Evolutionary conservation across 2,888 invertebrate species (phyloP).

Genomic region (Dinocampus coccinellae): DNA sequence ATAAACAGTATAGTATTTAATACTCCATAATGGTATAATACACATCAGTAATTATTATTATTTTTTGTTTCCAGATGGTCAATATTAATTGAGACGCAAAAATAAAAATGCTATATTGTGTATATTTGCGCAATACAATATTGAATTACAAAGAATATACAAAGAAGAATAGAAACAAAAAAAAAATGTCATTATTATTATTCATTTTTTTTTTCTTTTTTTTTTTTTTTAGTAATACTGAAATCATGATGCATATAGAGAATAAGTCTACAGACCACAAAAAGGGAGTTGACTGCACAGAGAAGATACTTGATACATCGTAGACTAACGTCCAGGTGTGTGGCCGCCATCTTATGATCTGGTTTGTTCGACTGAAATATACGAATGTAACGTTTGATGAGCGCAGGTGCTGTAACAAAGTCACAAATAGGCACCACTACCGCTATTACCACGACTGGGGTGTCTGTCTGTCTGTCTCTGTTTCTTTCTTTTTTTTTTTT

Average conservation of each 20-base stretch:
- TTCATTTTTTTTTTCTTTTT: neutral
- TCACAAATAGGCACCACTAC: neutral
- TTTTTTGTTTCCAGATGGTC: neutral
- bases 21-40: too few species aligned
- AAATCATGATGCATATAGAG: neutral
- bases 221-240: neutral
- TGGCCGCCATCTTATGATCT: constrained; percentile 59
- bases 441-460: neutral
- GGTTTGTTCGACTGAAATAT: constrained; percentile 33
- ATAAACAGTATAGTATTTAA: neutral
- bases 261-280: constrained; percentile 72
- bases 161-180: neutral
- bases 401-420: neutral
- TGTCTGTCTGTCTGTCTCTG: too few species aligned
- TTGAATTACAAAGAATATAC: too few species aligned
- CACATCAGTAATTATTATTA: too few species aligned
- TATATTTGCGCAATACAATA: neutral
- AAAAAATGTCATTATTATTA: neutral
- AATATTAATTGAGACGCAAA: neutral
- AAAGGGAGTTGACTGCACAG: constrained; percentile 77
- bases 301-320: constrained; percentile 78
- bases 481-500: neutral
- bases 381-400: constrained; percentile 39
- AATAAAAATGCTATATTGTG: neutral
- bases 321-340: constrained; percentile 73